phyloP scores from a whole-genome alignment of 2,888 invertebrate genomes.

The Acanthoscelides obtectus region DNA sequence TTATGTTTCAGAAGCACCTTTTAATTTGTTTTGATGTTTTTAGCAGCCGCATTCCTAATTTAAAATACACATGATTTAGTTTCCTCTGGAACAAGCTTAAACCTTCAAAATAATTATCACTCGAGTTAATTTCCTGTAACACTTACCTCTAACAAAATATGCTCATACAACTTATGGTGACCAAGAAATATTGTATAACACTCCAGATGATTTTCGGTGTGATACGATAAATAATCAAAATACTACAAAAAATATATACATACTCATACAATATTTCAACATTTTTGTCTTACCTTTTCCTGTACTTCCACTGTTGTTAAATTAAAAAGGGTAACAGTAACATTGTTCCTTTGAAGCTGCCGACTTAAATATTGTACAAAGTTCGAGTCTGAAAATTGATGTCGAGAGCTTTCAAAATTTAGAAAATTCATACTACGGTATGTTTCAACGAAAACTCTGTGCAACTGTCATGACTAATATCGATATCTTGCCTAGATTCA shows the following conservation, averaged over 20 bases:
- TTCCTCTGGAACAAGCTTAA: no score
- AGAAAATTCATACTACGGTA: no score
- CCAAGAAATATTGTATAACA: constrained; percentile 54
- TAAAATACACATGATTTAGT: no score
- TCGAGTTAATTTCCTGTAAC: neutral
- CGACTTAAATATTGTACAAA: constrained; percentile 32
- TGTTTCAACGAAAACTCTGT: no score
- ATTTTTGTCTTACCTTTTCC: constrained; percentile 32
- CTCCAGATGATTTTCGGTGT: constrained; percentile 51
- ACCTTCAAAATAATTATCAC: no score
- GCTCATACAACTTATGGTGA: constrained; percentile 53
- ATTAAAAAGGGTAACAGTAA: constrained; percentile 38
- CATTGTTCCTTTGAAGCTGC: constrained; percentile 30
- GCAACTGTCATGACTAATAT: no score
- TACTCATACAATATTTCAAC: neutral
- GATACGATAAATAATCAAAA: constrained; percentile 49
- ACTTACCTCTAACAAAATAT: constrained; percentile 52
- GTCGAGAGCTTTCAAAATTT: neutral
- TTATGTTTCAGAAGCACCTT: no score
- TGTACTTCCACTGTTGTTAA: constrained; percentile 36
- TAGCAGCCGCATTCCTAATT: no score
- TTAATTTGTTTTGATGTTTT: no score
- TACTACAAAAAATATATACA: constrained; percentile 45
- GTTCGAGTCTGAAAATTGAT: constrained; percentile 27
- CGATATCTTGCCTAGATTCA: no score